phyloP scores from a whole-genome alignment of 2,888 invertebrate species.

The Phengaris arion region DNA sequence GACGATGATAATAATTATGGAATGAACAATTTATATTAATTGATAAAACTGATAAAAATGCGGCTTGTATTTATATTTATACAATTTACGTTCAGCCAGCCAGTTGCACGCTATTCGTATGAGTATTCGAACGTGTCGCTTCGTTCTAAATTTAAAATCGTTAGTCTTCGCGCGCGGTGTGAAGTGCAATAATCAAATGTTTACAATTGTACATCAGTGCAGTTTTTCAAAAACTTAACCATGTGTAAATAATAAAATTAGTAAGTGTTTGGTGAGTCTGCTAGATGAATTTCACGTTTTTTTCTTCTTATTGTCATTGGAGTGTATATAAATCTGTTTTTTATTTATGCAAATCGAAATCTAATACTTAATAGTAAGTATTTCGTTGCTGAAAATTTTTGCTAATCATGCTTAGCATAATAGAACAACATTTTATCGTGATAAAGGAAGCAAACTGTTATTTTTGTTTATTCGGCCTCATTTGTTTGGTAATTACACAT shows the following conservation, averaged over 20 bases:
- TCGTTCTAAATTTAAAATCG: slow-evolving; percentile 21
- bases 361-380: too few relatives aligned
- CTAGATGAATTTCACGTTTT: neutral
- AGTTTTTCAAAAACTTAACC: neutral
- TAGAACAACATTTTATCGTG: neutral
- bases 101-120: slow-evolving; percentile 15
- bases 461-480: slow-evolving; percentile 8
- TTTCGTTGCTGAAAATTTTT: too few relatives aligned
- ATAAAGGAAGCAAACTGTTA: neutral
- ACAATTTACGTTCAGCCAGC: slow-evolving; percentile 12
- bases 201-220: neutral
- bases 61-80: neutral
- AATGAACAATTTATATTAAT: neutral
- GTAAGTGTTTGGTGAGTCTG: neutral
- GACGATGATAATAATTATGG: neutral
- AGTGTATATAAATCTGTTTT: too few relatives aligned
- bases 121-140: slow-evolving; percentile 5
- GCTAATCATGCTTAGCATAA: too few relatives aligned
- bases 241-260: too few relatives aligned
- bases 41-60: slow-evolving; percentile 25
- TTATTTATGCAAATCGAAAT: too few relatives aligned
- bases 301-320: too few relatives aligned
- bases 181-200: neutral
- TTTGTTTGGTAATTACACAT: neutral
- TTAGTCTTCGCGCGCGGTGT: neutral